A percentile compares a stretch with the other conserved stretches of the same genome.
Evolutionary conservation across 1,140 invertebrate species (phyloP).

Genomic region (Pseudobourletiella spinata): DNA sequence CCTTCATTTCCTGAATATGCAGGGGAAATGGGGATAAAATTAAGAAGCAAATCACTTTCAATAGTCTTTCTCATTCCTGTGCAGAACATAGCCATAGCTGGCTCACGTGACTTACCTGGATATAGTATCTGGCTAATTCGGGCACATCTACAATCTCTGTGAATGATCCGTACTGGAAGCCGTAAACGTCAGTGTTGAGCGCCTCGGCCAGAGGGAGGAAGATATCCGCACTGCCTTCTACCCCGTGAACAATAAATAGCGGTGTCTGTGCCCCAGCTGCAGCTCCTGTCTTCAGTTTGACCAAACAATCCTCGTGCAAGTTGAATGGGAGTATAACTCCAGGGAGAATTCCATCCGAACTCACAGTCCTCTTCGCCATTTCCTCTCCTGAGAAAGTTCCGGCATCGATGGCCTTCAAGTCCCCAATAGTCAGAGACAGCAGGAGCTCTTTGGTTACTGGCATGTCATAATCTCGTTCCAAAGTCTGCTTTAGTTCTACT

Average conservation of each 20-base stretch:
- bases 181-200: background rate
- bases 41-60: background rate
- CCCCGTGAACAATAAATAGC: background rate
- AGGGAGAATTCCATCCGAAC: background rate
- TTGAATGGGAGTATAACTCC: background rate
- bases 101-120: background rate
- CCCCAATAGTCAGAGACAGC: conserved; percentile 45
- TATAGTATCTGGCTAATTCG: background rate
- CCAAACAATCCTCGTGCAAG: background rate
- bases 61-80: background rate
- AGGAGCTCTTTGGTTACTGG: no score
- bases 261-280: background rate
- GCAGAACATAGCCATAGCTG: background rate
- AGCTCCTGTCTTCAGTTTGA: background rate
- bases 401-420: conserved; percentile 49
- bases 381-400: no score
- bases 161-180: background rate
- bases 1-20: background rate
- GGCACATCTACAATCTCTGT: background rate
- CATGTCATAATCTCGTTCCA: no score
- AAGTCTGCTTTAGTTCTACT: conserved; percentile 67
- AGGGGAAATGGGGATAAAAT: no score
- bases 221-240: background rate
- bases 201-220: background rate
- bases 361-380: background rate